Base-by-base conservation (phyloP, 1,140 invertebrate species). In the Drosophila jambulina region DNA sequence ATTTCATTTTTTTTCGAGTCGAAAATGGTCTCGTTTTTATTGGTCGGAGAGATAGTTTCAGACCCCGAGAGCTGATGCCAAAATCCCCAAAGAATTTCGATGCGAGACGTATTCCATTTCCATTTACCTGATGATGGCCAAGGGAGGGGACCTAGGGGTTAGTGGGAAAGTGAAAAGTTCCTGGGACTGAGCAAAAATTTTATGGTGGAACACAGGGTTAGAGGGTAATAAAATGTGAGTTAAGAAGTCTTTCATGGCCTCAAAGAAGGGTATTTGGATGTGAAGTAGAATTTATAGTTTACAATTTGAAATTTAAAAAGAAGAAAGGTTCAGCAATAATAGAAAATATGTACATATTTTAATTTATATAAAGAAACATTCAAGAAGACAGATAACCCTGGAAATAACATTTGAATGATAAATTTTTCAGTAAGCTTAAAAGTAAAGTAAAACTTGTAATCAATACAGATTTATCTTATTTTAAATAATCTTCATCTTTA, bases 11-110 rank as follows among this genome's bases (percentile, higher is more conserved):
- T 79, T 32, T 57, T 9, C 42, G 17, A 5, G 21, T 34, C 34
- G 36, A 61, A 78, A 12, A 54, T 80, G 74, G 67, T 88, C 77
- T 78, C 84, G 57, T 62, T 88, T 88, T 88, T 88, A 88, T 88
- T 88, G 84, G 61, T 62, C 43, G 34, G 42, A 61, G 45, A 68
- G 64, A 79, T 82, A 87, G 79, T 82, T 87, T 68, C 53, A 42
- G 67, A 75, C 58, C 67, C 56, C 1, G 5, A 12, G 42, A 60
- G 68, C 56, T 59, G 67, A 49, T 43, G 65, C 57, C 45, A 49
- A 70, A 62, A 78, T 56, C 57, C 76, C 75, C 42, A 38, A 63
- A 51, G 67, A 48, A 78, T 78, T 78, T 78, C 43, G 32, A 59
- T 25, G 45, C 21, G 49, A 78, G 75, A 77, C 40, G 45, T 42